Evolutionary conservation across 2,888 invertebrate genomes (phyloP).

Genomic region (Rotaria sp.): DNA sequence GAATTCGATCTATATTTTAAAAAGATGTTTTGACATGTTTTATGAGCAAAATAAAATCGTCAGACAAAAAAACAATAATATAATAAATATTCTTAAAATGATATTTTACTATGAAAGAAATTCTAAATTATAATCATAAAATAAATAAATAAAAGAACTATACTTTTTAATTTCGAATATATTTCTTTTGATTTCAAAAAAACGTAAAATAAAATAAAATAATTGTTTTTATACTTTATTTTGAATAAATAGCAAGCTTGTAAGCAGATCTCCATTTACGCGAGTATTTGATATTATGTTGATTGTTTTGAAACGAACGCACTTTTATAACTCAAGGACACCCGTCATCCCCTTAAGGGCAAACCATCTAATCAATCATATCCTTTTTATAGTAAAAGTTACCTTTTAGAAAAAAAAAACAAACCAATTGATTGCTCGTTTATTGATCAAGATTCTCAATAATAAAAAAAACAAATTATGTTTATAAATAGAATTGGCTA

Average conservation of each 20-base stretch:
- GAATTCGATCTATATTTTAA: neutral
- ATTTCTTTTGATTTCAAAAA: too few species aligned
- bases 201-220: too few species aligned
- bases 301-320: neutral
- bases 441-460: neutral
- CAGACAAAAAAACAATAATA: neutral
- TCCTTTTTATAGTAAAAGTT: too few species aligned
- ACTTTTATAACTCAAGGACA: neutral
- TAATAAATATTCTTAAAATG: neutral
- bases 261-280: neutral
- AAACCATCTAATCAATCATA: too few species aligned
- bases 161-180: too few species aligned
- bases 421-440: neutral
- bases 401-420: neutral
- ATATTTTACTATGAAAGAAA: neutral
- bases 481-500: neutral
- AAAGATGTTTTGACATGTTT: neutral
- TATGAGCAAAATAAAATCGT: neutral
- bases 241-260: neutral
- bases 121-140: too few species aligned
- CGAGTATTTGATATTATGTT: neutral
- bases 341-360: too few species aligned
- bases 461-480: neutral
- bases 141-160: too few species aligned
- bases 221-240: too few species aligned